phyloP scores from a whole-genome alignment of 2,888 invertebrate species.

The Ellobium chinense region DNA sequence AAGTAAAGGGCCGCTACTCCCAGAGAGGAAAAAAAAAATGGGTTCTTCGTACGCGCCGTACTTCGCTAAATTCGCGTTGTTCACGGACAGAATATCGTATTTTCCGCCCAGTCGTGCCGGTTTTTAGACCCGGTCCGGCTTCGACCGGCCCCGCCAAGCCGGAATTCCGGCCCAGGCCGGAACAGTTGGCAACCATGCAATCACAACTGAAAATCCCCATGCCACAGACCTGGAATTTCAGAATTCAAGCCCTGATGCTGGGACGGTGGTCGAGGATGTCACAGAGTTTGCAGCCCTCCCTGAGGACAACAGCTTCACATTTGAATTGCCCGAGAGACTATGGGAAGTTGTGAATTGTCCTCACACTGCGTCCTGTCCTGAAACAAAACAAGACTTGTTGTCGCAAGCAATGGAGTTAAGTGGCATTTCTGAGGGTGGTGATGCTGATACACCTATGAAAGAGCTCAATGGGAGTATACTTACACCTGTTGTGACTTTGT shows the following conservation, averaged over 20 bases:
- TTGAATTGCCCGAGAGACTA: constrained; percentile 4
- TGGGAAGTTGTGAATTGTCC: constrained; percentile 15
- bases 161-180: no score
- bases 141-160: no score
- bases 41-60: no score
- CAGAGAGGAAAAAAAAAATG: no score
- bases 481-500: constrained; percentile 9
- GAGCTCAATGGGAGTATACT: constrained; percentile 8
- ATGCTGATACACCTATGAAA: constrained; percentile 6
- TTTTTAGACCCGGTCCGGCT: no score
- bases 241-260: background rate
- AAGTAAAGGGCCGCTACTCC: no score
- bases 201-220: background rate
- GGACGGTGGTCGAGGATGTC: constrained; percentile 8
- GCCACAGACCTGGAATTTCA: constrained; percentile 14
- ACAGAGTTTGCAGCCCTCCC: constrained; percentile 7
- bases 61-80: no score
- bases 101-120: no score
- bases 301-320: constrained; percentile 6
- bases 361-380: constrained; percentile 7
- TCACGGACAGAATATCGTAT: no score
- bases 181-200: background rate
- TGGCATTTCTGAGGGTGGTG: constrained; percentile 4
- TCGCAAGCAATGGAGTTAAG: constrained; percentile 5
- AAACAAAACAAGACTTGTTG: constrained; percentile 12